phyloP scores from a whole-genome alignment of 2,888 invertebrate species.

The Cantharis nigra region DNA sequence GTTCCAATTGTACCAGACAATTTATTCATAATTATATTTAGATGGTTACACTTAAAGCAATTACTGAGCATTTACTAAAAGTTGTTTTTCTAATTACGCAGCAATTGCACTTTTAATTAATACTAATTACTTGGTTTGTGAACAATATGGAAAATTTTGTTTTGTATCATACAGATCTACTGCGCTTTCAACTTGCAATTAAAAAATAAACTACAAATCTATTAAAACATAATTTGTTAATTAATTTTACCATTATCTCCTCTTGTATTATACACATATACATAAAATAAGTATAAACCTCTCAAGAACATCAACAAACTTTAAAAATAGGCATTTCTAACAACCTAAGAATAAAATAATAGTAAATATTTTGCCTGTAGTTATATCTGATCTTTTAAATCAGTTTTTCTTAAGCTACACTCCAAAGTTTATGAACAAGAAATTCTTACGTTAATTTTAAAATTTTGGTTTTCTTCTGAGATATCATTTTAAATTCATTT shows the following conservation, averaged over 20 bases:
- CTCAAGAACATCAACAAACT: too few relatives aligned
- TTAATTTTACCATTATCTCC: neutral
- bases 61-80: neutral
- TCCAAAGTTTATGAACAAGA: too few relatives aligned
- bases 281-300: neutral
- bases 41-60: neutral
- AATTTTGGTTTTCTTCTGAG: too few relatives aligned
- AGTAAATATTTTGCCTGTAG: too few relatives aligned
- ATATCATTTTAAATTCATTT: too few relatives aligned
- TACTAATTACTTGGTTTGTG: neutral
- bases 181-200: neutral
- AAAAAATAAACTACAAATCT: neutral
- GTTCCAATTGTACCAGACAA: neutral
- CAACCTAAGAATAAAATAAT: too few relatives aligned
- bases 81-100: neutral
- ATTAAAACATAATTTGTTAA: neutral
- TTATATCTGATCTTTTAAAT: too few relatives aligned
- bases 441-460: too few relatives aligned
- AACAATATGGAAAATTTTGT: neutral
- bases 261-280: neutral
- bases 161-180: neutral
- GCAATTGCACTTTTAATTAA: neutral
- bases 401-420: too few relatives aligned
- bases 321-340: too few relatives aligned
- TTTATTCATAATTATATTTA: neutral